Evolutionary conservation across 1,140 invertebrate genomes (phyloP), one percentile per base, ranked within the genome.

Genomic region (Drosophila repletoides): DNA sequence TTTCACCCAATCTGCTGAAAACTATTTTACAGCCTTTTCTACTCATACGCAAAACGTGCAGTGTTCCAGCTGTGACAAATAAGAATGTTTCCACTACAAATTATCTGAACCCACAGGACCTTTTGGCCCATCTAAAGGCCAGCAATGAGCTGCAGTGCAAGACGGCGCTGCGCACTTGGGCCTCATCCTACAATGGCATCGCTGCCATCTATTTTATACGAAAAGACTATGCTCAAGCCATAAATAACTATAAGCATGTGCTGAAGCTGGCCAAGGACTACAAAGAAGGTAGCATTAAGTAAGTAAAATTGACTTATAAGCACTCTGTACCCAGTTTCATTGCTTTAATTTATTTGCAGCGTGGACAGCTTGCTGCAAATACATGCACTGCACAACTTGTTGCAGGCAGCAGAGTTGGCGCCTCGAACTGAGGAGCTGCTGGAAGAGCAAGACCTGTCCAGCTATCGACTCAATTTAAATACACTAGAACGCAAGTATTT

Each of bases 21-120:
- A 41, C 33, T 5, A 80, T 95, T 31, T 69, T 96, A 56, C 89
- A 90, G 51, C 95, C 95, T 2, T 90, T 96, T 26, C 74, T 94
- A 31, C 91, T 92, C 31, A 90, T 96, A 31, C 91, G 95, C 1
- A 94, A 95, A 89, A 94, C 94, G 0, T 96, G 95, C 86, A 93
- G 93, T 12, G 93, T 96, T 90, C 95, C 95, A 1, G 94, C 95
- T 80, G 61, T 90, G 12, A 34, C 55, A 0, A 68, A 66, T 6
- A 72, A 64, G n/a, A 71, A 58, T 19, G 64, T 59, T 5, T 31
- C 63, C 22, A 67, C 61, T 3, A 79, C 74, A 3, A 58, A 76
- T 21, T 89, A 79, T 52, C 26, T 89, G 5, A 71, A 81, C 41
- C 88, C 96, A 91, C 93, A 95, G 63, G 93, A 95, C 53, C 84